These are phyloP conservation scores for Phymastichus coffea DNA, from an alignment of 1,140 invertebrate species.

Conservation along the genomic window DNA sequence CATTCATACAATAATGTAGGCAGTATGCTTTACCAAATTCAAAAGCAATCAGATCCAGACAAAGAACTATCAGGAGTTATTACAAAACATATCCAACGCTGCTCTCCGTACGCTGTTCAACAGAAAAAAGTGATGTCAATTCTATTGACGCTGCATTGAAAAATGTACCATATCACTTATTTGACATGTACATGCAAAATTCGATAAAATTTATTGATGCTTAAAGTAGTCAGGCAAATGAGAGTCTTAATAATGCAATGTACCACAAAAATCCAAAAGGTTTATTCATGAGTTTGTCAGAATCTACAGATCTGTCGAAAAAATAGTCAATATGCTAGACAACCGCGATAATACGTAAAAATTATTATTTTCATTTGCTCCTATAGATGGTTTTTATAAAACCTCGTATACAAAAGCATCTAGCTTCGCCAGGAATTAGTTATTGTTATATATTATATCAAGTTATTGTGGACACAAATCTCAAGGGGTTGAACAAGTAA, in stretches of 20 bases:
- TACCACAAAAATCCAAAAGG: slow-evolving; percentile 30
- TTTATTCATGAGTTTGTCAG: slow-evolving; percentile 28
- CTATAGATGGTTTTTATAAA: too few species aligned
- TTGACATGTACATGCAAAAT: slow-evolving; percentile 10
- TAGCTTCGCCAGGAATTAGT: too few species aligned
- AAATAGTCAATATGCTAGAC: too few species aligned
- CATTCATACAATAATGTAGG: neutral
- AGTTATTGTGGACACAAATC: too few species aligned
- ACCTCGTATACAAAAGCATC: too few species aligned
- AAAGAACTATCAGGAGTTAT: neutral
- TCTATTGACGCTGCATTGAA: neutral
- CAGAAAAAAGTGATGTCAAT: slow-evolving; percentile 2
- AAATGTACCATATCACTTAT: slow-evolving; percentile 7
- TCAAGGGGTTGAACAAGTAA: too few species aligned
- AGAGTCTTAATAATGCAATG: too few species aligned
- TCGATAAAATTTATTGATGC: slow-evolving; percentile 31
- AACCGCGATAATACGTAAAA: too few species aligned
- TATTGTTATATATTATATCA: too few species aligned
- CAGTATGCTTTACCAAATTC: neutral
- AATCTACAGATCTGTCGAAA: slow-evolving; percentile 32
- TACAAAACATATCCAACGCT: slow-evolving; percentile 1
- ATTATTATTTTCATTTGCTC: too few species aligned
- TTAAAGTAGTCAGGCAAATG: slow-evolving; percentile 36
- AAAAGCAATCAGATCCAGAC: neutral
- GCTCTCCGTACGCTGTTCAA: neutral